Evolutionary conservation across 2,113 vertebrate genomes (phyloP).

Genomic region (Toxostoma redivivum): DNA sequence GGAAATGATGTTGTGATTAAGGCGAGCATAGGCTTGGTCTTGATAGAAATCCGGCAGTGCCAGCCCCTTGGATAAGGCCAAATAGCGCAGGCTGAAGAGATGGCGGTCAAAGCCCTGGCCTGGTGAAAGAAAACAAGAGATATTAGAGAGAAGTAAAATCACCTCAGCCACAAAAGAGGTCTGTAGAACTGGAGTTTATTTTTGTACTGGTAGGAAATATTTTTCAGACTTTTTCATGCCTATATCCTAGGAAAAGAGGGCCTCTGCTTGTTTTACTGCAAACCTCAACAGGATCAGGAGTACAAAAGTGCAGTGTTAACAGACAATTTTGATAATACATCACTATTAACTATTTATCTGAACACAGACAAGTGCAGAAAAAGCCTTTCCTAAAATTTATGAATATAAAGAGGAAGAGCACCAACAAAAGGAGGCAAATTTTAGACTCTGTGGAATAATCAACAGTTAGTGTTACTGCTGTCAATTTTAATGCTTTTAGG

Average conservation of each 20-base stretch:
- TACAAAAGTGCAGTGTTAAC: not conserved
- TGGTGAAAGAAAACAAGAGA: slow-evolving; percentile 51
- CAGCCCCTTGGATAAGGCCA: slow-evolving; percentile 75
- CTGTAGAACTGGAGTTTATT: not conserved
- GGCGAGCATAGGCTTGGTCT: slow-evolving; percentile 83
- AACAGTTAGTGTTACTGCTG: not conserved
- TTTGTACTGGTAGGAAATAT: not conserved
- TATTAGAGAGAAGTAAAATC: not conserved
- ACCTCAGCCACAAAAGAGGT: not conserved
- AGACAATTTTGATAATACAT: not conserved
- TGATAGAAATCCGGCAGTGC: slow-evolving; percentile 79
- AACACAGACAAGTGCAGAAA: not conserved
- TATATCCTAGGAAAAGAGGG: rapidly evolving
- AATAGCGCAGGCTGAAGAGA: slow-evolving; percentile 83
- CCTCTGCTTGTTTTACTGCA: not conserved
- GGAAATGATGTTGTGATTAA: slow-evolving; percentile 95
- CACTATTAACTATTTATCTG: not conserved
- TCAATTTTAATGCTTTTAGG: not conserved
- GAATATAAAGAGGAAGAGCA: not conserved
- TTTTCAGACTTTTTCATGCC: not conserved
- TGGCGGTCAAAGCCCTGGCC: slow-evolving; percentile 97
- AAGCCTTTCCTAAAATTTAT: not conserved
- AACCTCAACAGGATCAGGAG: not conserved
- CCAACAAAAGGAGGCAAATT: not conserved
- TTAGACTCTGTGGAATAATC: not conserved